Conservation (phyloP, 2,797 vertebrate species). For the Lateolabrax maculatus region DNA sequence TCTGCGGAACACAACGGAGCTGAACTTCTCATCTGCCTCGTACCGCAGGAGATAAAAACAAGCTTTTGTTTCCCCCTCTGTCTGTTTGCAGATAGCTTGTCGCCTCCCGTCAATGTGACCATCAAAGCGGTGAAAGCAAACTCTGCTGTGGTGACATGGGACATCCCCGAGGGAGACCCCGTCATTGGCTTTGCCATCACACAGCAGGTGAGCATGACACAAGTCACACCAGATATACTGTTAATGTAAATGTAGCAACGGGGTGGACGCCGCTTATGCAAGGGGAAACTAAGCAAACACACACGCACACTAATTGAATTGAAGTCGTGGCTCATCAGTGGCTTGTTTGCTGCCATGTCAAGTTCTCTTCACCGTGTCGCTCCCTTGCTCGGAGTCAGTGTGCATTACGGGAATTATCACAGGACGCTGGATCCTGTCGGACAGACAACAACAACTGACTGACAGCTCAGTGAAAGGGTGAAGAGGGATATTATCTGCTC, state of each 20-base stretch:
- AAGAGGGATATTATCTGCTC: conserved; percentile 29
- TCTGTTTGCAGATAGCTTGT: conserved; percentile 89
- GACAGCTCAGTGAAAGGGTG: conserved; percentile 45
- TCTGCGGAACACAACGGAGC: conserved; percentile 10
- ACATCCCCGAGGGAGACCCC: conserved; percentile 93
- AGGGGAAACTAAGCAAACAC: not conserved
- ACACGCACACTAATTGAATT: conserved; percentile 25
- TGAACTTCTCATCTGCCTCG: conserved; percentile 30
- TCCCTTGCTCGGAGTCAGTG: conserved; percentile 27
- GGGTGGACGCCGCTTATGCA: not conserved
- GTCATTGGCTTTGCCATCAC: conserved; percentile 98
- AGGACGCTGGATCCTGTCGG: not conserved
- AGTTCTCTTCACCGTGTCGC: conserved; percentile 12
- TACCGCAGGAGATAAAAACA: conserved; percentile 18
- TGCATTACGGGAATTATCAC: conserved; percentile 51
- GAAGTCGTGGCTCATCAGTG: conserved; percentile 34
- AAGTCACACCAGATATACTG: conserved; percentile 14
- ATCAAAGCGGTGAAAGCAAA: conserved; percentile 94
- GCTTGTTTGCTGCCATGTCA: conserved; percentile 35
- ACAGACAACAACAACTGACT: conserved; percentile 28
- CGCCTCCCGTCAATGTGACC: conserved; percentile 95
- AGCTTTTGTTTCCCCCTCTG: conserved; percentile 26
- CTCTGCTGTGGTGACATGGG: conserved; percentile 96
- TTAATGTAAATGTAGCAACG: not conserved
- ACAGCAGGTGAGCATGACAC: conserved; percentile 89